These are phyloP conservation scores for Galerucella nymphaeae DNA, from an alignment of 2,888 invertebrate species.

Conservation along the genomic window DNA sequence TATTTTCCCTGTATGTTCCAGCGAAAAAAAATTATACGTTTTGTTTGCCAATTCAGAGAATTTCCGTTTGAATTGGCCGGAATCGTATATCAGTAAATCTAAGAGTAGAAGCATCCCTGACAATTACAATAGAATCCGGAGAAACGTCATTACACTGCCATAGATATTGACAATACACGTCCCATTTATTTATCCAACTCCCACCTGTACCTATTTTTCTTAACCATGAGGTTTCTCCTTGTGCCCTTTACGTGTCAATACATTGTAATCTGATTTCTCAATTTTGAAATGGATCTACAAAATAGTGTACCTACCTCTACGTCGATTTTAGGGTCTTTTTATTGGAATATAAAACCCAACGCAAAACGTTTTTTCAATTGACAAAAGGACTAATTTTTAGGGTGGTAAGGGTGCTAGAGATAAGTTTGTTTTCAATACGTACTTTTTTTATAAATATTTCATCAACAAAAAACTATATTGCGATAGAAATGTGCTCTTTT, in stretches of 20 bases:
- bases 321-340: slow-evolving; percentile 32
- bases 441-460: background rate
- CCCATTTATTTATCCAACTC: slow-evolving; percentile 10
- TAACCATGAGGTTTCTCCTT: slow-evolving; percentile 34
- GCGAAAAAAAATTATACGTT: background rate
- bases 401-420: background rate
- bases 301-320: slow-evolving; percentile 20
- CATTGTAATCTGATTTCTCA: slow-evolving; percentile 51
- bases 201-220: slow-evolving; percentile 26
- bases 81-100: slow-evolving; percentile 18
- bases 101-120: slow-evolving; percentile 1
- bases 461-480: no score
- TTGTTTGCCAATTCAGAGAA: slow-evolving; percentile 21
- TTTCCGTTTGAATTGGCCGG: slow-evolving; percentile 8
- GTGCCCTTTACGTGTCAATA: slow-evolving; percentile 51
- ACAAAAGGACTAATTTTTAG: background rate
- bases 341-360: slow-evolving; percentile 30
- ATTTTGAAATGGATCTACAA: slow-evolving; percentile 33
- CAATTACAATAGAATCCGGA: slow-evolving; percentile 14
- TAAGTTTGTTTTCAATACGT: background rate
- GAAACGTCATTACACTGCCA: slow-evolving; percentile 22
- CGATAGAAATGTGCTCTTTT: no score
- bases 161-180: slow-evolving; percentile 14
- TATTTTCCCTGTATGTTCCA: background rate
- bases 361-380: slow-evolving; percentile 16